Evolutionary conservation across 2,113 vertebrate species (phyloP).

Genomic region (Danio rerio): GRCz12tu NC_133176.1:26242001-26242500

Average conservation of each 20-base stretch:
- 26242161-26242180: slow-evolving; percentile 16
- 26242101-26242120: slow-evolving; percentile 31
- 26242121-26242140: slow-evolving; percentile 25
- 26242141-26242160: slow-evolving; percentile 24
- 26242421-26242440: too few relatives aligned
- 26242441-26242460: too few relatives aligned
- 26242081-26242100: slow-evolving; percentile 34
- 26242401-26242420: too few relatives aligned
- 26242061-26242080: slow-evolving; percentile 15
- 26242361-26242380: background rate
- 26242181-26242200: slow-evolving; percentile 44
- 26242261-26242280: slow-evolving; percentile 19
- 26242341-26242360: background rate
- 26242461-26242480: too few relatives aligned
- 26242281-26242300: slow-evolving; percentile 14
- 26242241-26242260: background rate
- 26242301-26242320: slow-evolving; percentile 22
- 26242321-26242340: background rate
- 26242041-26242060: background rate
- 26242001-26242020: background rate
- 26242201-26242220: slow-evolving; percentile 35
- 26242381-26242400: too few relatives aligned
- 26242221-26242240: slow-evolving; percentile 15
- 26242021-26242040: background rate
- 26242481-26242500: too few relatives aligned